Conservation (phyloP, 92 coral and sea anemone species). For the Epizoanthus ramosus region DNA sequence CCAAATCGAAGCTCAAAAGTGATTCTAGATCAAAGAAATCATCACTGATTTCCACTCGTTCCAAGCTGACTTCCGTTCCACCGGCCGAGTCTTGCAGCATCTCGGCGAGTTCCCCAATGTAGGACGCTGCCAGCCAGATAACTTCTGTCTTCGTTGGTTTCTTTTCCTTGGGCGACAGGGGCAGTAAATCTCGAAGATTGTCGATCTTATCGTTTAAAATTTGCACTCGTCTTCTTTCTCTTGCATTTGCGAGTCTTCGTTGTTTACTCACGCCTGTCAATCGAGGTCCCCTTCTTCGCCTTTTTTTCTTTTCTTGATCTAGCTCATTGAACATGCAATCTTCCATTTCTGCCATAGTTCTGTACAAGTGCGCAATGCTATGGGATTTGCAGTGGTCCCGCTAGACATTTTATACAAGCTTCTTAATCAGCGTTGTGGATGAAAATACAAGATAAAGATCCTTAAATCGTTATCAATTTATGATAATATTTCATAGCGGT, state of each 20-base stretch:
- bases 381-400: not conserved
- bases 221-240: constrained; percentile 87
- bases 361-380: not conserved
- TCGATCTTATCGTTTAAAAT: constrained; percentile 77
- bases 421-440: constrained; percentile 29
- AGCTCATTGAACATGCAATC: not conserved
- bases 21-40: constrained; percentile 50
- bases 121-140: constrained; percentile 85
- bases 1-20: constrained; percentile 52
- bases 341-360: constrained; percentile 45
- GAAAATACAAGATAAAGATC: constrained; percentile 49
- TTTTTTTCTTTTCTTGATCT: constrained; percentile 62
- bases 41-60: constrained; percentile 11
- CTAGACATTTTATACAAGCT: constrained; percentile 25
- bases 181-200: constrained; percentile 68
- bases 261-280: constrained; percentile 88
- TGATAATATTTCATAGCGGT: constrained; percentile 18
- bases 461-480: constrained; percentile 29
- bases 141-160: constrained; percentile 84
- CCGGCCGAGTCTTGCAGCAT: constrained; percentile 39
- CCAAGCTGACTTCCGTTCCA: constrained; percentile 1
- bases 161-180: constrained; percentile 73
- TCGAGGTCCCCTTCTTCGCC: constrained; percentile 74
- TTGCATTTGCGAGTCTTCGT: constrained; percentile 84
- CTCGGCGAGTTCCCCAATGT: constrained; percentile 58